Percentiles rank a stretch among this genome's conserved stretches.
Conservation (phyloP, 2,888 invertebrate species). For the Melinaea menophilus region DNA sequence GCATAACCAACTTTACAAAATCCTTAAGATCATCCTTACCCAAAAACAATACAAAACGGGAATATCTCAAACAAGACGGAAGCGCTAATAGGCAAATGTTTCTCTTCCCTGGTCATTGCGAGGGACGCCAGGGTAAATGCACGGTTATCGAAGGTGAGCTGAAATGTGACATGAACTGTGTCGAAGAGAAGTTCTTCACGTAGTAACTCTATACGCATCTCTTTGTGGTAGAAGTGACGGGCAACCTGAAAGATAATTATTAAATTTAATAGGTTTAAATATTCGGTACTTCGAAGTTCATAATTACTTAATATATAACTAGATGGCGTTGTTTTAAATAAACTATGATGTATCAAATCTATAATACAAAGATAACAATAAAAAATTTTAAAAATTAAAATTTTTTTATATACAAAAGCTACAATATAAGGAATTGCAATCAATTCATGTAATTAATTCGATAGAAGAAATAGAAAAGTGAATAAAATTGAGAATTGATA, state of each 20-base stretch:
- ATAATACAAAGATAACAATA: too few species aligned
- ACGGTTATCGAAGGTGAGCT: slow-evolving; percentile 95
- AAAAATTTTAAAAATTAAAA: too few species aligned
- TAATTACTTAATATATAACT: background rate
- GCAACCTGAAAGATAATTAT: slow-evolving; percentile 81
- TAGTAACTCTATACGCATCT: slow-evolving; percentile 93
- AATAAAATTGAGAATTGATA: too few species aligned
- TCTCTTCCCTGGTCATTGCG: slow-evolving; percentile 91
- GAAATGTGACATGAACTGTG: slow-evolving; percentile 95
- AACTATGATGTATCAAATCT: too few species aligned
- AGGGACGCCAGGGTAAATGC: slow-evolving; percentile 91
- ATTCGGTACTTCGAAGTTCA: background rate
- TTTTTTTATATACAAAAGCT: too few species aligned
- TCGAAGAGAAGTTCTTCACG: slow-evolving; percentile 92
- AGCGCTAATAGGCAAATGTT: slow-evolving; percentile 92
- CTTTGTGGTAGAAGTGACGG: slow-evolving; percentile 95
- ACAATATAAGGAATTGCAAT: too few species aligned
- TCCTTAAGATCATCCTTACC: slow-evolving; percentile 75
- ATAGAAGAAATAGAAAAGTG: too few species aligned
- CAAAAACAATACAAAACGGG: slow-evolving; percentile 98
- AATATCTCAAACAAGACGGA: slow-evolving; percentile 97
- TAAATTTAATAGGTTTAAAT: background rate
- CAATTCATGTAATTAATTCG: too few species aligned
- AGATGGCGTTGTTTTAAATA: background rate
- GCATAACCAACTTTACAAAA: background rate